These are phyloP conservation scores for Oncorhynchus gorbuscha DNA, from an alignment of 2,113 vertebrate genomes.

Conservation along the genomic window DNA sequence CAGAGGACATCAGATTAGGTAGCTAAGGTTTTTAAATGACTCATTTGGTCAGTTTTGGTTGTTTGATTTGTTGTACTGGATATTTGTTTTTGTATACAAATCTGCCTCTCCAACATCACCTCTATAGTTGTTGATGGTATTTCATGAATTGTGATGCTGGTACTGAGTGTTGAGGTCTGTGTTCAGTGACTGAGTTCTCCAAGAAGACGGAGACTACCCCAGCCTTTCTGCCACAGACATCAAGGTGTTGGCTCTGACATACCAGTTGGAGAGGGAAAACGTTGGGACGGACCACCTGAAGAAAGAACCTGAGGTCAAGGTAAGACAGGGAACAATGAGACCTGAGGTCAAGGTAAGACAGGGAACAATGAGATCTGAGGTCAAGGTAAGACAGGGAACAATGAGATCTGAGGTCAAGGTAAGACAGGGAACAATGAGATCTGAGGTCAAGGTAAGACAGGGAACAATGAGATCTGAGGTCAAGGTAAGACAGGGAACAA, in stretches of 20 bases:
- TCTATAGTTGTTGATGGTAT: not conserved
- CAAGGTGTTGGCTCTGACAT: conserved; percentile 89
- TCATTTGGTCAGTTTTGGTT: not conserved
- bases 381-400: no score
- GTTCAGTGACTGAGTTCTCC: conserved; percentile 89
- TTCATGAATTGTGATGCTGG: not conserved
- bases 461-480: no score
- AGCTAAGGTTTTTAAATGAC: conserved; percentile 12
- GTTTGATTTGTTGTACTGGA: not conserved
- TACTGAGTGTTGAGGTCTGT: not conserved
- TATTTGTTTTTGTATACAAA: no score
- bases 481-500: no score
- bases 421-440: no score
- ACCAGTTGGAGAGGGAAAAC: conserved; percentile 84
- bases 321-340: no score
- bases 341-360: no score
- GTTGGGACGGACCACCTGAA: conserved; percentile 78
- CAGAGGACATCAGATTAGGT: conserved; percentile 82
- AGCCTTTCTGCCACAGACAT: conserved; percentile 93
- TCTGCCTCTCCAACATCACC: no score
- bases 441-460: no score
- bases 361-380: no score
- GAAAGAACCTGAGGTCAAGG: conserved; percentile 70
- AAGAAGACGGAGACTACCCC: conserved; percentile 93
- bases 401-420: no score